Evolutionary conservation across 2,113 vertebrate species (phyloP), one percentile per base, ranked within the genome.

Genomic region (Ptilonorhynchus violaceus): DNA sequence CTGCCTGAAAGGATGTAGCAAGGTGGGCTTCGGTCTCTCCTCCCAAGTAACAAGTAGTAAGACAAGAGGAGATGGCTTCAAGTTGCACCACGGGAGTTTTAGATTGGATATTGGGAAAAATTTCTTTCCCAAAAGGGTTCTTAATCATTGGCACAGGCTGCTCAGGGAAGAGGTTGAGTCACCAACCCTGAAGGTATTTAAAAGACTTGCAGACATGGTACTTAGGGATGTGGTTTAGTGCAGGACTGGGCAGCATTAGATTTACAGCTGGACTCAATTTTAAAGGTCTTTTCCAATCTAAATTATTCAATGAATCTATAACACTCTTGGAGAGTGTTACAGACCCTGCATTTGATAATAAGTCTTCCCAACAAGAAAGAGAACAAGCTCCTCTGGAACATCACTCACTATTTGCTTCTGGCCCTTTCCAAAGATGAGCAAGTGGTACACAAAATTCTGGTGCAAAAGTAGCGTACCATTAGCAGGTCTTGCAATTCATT

Each of bases 141-240:
- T 31, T 23, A 66, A 66, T 33, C 41, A 55, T 2, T n/a, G 41
- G 44, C 66, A 79, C 13, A 66, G 62, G 41, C 41, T 52, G 28
- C 23, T 11, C 46, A 77, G 37, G 17, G 21, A 90, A 75, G n/a
- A 22, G 21, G 19, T n/a, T 14, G 27, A 68, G n/a, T 42, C 42
- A 35, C 42, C 13, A 78, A 4, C 10, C 47, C 39, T 47, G 17
- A 60, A 67, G 18, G 31, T n/a, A 42, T 68, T 85, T 53, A 85
- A 53, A 84, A 73, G 37, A 56, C 1, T 68, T 62, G 41, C 2
- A 58, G 42, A 73, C 0, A 0, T 24, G n/a, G 42, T 11, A 2
- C 64, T 63, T 52, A 42, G 9, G 25, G 47, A 56, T 8, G 16
- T 5, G 20, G 44, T 73, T 73, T 37, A 78, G 35, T 44, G 44